Conservation (phyloP, 2,113 vertebrate genomes). For the Corapipo altera region DNA sequence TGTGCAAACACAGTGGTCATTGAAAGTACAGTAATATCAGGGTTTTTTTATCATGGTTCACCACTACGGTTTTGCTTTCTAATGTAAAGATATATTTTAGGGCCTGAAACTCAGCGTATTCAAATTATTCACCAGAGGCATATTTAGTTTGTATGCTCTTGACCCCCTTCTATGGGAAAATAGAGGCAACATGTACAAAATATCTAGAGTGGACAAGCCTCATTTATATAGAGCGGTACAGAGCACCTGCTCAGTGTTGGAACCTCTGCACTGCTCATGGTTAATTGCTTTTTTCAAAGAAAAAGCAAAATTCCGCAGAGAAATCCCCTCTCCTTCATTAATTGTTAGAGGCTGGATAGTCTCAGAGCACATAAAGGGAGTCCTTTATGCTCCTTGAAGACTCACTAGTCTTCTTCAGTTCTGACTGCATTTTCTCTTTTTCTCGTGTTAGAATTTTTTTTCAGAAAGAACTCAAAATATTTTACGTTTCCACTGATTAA, state of each 20-base stretch:
- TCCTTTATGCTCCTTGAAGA: not conserved
- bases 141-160: not conserved
- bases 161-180: not conserved
- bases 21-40: not conserved
- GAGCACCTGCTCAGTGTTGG: not conserved
- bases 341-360: not conserved
- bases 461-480: not conserved
- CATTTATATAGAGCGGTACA: fast-evolving
- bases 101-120: not conserved
- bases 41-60: not conserved
- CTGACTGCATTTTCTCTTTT: not conserved
- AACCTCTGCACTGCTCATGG: not conserved
- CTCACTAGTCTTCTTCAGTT: not conserved
- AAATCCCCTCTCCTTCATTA: not conserved
- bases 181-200: not conserved
- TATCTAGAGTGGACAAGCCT: not conserved
- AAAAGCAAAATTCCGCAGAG: not conserved
- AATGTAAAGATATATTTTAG: not conserved
- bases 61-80: not conserved
- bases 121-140: not conserved
- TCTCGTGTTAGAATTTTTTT: not conserved
- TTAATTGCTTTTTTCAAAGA: not conserved
- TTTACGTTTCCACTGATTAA: not conserved
- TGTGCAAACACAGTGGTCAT: not conserved
- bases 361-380: not conserved